These are phyloP conservation scores for Anneissia japonica DNA, from an alignment of 35 echinoderm and acorn worm genomes.

Conservation along the genomic window DNA sequence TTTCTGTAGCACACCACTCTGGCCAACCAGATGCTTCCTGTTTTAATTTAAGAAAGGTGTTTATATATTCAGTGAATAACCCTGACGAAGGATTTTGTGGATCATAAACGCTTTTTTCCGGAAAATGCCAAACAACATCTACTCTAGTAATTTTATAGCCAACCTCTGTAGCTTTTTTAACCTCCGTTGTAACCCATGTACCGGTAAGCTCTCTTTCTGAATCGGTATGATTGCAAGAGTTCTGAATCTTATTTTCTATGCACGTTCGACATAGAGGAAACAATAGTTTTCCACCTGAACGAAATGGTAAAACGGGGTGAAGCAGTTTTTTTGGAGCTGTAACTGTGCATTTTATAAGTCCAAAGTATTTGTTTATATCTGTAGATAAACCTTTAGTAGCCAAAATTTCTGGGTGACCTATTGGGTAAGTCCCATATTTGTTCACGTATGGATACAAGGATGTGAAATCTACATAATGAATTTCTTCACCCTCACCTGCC, in stretches of 20 bases:
- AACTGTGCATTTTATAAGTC: constrained; percentile 14
- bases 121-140: constrained; percentile 36
- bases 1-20: constrained; percentile 3
- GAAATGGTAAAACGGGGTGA: constrained; percentile 24
- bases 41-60: constrained; percentile 36
- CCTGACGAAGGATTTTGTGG: neutral
- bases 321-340: constrained; percentile 19
- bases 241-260: neutral
- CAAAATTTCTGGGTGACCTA: constrained; percentile 44
- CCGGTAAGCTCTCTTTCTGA: constrained; percentile 7
- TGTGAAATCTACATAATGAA: neutral
- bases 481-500: neutral
- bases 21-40: constrained; percentile 11
- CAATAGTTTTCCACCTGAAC: constrained; percentile 15
- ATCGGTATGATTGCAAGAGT: constrained; percentile 10
- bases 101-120: neutral
- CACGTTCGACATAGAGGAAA: constrained; percentile 30
- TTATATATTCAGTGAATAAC: constrained; percentile 40
- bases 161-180: constrained; percentile 26
- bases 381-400: constrained; percentile 11
- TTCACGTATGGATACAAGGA: neutral
- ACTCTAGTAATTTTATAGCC: constrained; percentile 13
- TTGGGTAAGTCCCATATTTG: neutral
- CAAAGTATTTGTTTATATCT: constrained; percentile 6
- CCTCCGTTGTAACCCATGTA: constrained; percentile 24